A percentile compares a stretch with the other conserved stretches of the same genome.
These are phyloP conservation scores for Coelinius sp. DNA, from an alignment of 2,888 invertebrate genomes.

Conservation along the genomic window DNA sequence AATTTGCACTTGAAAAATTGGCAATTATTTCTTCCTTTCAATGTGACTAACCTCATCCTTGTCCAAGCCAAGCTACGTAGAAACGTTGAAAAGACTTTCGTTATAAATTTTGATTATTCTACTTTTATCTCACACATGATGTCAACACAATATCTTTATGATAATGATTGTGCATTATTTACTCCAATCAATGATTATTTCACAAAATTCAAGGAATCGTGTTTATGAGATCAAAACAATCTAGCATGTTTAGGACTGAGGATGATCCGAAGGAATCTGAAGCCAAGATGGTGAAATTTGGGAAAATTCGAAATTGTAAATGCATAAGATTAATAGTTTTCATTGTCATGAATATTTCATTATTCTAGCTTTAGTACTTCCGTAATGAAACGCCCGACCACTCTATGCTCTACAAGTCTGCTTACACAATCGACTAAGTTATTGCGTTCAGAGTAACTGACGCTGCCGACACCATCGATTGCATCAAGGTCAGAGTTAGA, in stretches of 20 bases:
- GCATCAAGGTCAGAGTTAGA: no score
- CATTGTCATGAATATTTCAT: no score
- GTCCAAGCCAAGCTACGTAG: constrained; percentile 91
- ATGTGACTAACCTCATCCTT: constrained; percentile 84
- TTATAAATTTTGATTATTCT: constrained; percentile 59
- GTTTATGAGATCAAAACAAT: no score
- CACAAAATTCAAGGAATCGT: not conserved
- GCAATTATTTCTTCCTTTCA: constrained; percentile 59
- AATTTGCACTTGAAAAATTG: constrained; percentile 53
- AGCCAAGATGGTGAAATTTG: no score
- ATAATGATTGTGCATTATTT: not conserved
- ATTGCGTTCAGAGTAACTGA: no score
- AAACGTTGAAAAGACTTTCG: constrained; percentile 73
- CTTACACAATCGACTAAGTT: no score
- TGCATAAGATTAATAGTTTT: no score
- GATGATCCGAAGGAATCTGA: not conserved
- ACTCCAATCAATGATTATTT: not conserved
- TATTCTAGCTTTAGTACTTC: no score
- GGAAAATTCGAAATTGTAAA: no score
- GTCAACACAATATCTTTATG: not conserved
- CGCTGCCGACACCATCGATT: no score
- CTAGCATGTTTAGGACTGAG: not conserved
- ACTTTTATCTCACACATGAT: constrained; percentile 33
- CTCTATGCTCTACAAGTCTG: no score
- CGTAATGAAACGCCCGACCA: no score